A percentile compares a stretch with the other conserved stretches of the same genome.
These are phyloP conservation scores for Gallinago media DNA, from an alignment of 2,113 vertebrate species.

Conservation along the genomic window DNA sequence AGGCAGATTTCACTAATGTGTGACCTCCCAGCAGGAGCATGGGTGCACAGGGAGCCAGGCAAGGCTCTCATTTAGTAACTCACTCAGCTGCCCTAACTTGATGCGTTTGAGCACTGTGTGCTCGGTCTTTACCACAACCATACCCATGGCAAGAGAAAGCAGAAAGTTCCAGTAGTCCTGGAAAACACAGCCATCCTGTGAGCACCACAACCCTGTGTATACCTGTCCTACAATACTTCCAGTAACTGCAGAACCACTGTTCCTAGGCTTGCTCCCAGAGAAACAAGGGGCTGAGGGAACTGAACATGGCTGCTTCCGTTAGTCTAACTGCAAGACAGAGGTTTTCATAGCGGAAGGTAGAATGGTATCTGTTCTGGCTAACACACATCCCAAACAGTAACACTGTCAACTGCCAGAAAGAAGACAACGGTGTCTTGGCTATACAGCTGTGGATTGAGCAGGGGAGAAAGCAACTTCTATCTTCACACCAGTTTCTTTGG, in stretches of 20 bases:
- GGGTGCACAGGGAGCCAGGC: neutral
- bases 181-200: neutral
- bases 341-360: neutral
- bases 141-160: neutral
- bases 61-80: neutral
- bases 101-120: neutral
- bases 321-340: neutral
- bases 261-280: neutral
- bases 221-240: neutral
- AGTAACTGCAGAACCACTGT: neutral
- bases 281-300: neutral
- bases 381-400: neutral
- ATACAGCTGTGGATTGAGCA: neutral
- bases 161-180: neutral
- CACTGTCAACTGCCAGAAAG: neutral
- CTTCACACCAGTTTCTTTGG: neutral
- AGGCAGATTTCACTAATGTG: accelerated
- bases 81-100: neutral
- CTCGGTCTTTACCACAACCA: neutral
- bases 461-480: neutral
- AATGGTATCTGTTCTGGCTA: neutral
- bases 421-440: neutral
- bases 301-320: neutral
- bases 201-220: neutral
- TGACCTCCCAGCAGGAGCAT: neutral